phyloP scores from a whole-genome alignment of 2,113 vertebrate genomes.

The Loxodonta africana region DNA sequence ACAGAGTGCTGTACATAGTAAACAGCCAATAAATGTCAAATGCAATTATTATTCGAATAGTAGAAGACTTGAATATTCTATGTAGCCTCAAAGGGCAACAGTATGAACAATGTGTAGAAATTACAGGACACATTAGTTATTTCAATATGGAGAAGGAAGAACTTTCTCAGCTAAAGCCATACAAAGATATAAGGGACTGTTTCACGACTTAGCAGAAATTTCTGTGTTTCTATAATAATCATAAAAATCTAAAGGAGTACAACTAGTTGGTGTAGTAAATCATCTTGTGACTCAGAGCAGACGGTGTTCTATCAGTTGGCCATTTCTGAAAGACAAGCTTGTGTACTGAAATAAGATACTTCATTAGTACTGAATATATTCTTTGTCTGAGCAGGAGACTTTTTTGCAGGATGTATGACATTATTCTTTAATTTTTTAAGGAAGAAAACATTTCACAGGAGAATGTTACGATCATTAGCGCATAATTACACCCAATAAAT shows the following conservation, averaged over 20 bases:
- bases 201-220: constrained; percentile 12
- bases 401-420: neutral
- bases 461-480: constrained; percentile 2
- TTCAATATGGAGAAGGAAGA: neutral
- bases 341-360: neutral
- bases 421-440: constrained; percentile 27
- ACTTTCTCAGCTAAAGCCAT: neutral
- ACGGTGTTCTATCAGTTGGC: neutral
- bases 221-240: neutral
- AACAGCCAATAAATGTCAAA: constrained; percentile 60
- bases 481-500: neutral
- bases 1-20: neutral
- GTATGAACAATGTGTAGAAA: neutral
- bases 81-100: constrained; percentile 7
- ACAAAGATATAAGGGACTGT: neutral
- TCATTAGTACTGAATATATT: neutral
- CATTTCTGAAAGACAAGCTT: constrained; percentile 47
- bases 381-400: neutral
- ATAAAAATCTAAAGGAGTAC: neutral
- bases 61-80: neutral
- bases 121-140: neutral
- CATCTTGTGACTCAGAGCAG: neutral
- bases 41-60: neutral
- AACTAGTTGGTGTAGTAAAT: neutral
- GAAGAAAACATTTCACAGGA: constrained; percentile 19